phyloP scores from a whole-genome alignment of 2,888 invertebrate species.

The Heterodera filipjevi region DNA sequence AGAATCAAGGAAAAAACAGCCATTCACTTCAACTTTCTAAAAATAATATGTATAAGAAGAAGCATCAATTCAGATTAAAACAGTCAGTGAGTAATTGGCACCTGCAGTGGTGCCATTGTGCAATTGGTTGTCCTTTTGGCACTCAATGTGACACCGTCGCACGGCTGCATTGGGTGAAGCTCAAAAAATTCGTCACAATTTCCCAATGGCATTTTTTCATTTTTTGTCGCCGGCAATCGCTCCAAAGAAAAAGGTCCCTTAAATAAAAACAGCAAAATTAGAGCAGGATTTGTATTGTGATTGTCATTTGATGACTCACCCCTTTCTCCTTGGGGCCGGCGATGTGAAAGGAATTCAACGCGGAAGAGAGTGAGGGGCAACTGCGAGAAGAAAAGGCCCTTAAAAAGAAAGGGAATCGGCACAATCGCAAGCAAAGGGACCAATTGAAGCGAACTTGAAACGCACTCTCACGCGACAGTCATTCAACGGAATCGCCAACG shows the following conservation, averaged over 20 bases:
- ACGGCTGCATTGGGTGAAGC: neutral
- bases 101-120: neutral
- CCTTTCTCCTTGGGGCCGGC: neutral
- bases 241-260: neutral
- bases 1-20: conserved; percentile 36
- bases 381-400: neutral
- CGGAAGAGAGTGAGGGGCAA: neutral
- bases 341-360: neutral
- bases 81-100: neutral
- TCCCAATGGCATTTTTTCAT: neutral
- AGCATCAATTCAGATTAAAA: no score
- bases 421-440: neutral
- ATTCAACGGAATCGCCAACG: neutral
- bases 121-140: neutral
- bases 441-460: neutral
- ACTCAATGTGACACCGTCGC: neutral
- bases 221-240: neutral
- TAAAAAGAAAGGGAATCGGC: neutral
- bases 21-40: conserved; percentile 26
- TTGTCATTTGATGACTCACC: neutral
- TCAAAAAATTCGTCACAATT: conserved; percentile 3
- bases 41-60: no score
- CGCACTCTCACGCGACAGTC: neutral
- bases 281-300: neutral
- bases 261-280: neutral